phyloP scores from a whole-genome alignment of 2,113 vertebrate genomes.

The Nicator chloris region DNA sequence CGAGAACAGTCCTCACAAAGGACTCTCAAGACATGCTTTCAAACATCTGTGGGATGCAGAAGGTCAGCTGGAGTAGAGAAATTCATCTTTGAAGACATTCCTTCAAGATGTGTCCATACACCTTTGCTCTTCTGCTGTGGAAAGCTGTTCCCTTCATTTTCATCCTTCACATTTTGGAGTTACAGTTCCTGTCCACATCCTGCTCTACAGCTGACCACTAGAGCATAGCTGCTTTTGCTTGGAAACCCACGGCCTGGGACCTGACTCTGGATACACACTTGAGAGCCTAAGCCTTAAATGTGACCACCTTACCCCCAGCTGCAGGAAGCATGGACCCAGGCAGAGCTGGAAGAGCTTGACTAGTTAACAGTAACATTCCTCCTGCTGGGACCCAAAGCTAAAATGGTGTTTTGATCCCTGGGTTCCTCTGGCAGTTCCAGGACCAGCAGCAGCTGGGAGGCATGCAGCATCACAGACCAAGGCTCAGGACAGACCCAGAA shows the following conservation, averaged over 20 bases:
- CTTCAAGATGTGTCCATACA: background rate
- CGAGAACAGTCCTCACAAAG: background rate
- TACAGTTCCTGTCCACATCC: background rate
- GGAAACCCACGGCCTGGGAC: background rate
- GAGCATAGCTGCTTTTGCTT: background rate
- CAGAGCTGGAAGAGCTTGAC: background rate
- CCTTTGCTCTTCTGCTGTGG: background rate
- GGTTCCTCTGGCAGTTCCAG: background rate
- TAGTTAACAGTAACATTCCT: background rate
- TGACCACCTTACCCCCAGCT: background rate
- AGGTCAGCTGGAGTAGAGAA: background rate
- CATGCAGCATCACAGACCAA: background rate
- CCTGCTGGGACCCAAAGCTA: background rate
- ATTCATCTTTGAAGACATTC: background rate
- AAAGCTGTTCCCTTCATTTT: background rate
- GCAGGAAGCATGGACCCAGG: background rate
- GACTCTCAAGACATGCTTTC: background rate
- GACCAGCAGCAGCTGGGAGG: background rate
- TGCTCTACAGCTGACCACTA: background rate
- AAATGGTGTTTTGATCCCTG: background rate
- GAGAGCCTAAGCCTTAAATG: background rate
- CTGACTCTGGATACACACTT: background rate
- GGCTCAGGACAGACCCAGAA: background rate
- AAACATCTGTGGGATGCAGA: background rate
- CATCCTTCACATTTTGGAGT: background rate